Percentiles rank a stretch among this genome's conserved stretches.
Conservation (phyloP, 2,113 vertebrate genomes). For the Hippocampus guttulatus region DNA sequence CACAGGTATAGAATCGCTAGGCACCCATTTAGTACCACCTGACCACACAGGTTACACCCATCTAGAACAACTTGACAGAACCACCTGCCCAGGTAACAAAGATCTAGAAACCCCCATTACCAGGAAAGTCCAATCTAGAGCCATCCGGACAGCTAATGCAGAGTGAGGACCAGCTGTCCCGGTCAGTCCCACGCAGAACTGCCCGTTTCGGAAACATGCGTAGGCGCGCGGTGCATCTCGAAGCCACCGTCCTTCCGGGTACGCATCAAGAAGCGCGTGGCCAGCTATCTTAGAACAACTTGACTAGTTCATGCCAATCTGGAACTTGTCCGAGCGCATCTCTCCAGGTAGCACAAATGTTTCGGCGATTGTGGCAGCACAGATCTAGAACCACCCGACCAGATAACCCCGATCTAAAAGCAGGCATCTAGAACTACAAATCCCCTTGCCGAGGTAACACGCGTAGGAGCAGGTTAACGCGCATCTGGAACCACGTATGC, state of each 20-base stretch:
- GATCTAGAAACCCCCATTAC: too few relatives aligned
- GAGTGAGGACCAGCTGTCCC: too few relatives aligned
- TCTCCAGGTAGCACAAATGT: not conserved
- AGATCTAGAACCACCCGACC: constrained; percentile 81
- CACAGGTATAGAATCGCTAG: constrained; percentile 81
- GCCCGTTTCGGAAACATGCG: too few relatives aligned
- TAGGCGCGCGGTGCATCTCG: not conserved
- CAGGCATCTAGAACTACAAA: not conserved
- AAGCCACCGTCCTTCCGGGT: constrained; percentile 79
- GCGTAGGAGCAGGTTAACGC: not conserved
- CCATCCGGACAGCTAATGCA: too few relatives aligned
- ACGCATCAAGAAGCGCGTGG: constrained; percentile 5
- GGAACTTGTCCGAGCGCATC: constrained; percentile 70
- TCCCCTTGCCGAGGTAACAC: not conserved
- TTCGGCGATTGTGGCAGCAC: constrained; percentile 37
- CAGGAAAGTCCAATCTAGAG: too few relatives aligned
- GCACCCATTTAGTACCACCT: constrained; percentile 71
- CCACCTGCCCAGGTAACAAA: constrained; percentile 81
- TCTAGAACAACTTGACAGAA: constrained; percentile 67
- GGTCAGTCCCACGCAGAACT: too few relatives aligned
- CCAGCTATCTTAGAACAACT: not conserved
- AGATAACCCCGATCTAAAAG: constrained; percentile 76
- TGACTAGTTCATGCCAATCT: constrained; percentile 78
- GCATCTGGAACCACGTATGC: constrained; percentile 82
- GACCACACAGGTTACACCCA: not conserved